Conservation (phyloP, 2,113 vertebrate species). For the Calonectris borealis region DNA sequence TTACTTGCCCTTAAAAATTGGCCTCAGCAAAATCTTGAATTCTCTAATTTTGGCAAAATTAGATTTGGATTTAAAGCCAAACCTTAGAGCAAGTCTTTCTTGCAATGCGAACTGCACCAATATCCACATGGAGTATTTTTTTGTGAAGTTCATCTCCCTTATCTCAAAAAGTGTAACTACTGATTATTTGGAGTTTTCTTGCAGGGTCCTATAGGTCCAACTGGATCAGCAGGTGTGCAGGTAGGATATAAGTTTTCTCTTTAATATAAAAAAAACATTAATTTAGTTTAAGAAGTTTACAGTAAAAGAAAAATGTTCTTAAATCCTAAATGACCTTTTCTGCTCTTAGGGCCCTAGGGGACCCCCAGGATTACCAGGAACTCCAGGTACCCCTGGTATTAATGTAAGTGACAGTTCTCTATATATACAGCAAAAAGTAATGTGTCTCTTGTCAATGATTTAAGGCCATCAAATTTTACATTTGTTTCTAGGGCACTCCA, state of each 20-base stretch:
- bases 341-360: constrained; percentile 83
- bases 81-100: background rate
- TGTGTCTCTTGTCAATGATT: background rate
- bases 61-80: background rate
- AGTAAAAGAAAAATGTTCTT: background rate
- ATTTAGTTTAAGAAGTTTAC: background rate
- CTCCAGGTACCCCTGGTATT: constrained; percentile 81
- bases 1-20: background rate
- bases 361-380: constrained; percentile 83
- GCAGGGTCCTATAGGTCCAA: constrained; percentile 85
- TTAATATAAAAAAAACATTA: background rate
- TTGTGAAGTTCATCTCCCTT: background rate
- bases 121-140: background rate
- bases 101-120: background rate
- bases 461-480: background rate
- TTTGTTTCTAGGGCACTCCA: constrained; percentile 84
- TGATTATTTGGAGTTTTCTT: constrained; percentile 56
- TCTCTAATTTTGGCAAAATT: background rate
- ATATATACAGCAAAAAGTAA: background rate
- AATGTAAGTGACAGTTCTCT: constrained; percentile 75
- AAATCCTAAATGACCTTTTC: background rate
- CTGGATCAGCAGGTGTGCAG: constrained; percentile 87
- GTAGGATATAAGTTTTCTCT: constrained; percentile 64
- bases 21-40: background rate
- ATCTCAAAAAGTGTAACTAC: background rate